These are phyloP conservation scores for Pantherophis guttatus DNA, from an alignment of 2,113 vertebrate species.

Conservation along the genomic window DNA sequence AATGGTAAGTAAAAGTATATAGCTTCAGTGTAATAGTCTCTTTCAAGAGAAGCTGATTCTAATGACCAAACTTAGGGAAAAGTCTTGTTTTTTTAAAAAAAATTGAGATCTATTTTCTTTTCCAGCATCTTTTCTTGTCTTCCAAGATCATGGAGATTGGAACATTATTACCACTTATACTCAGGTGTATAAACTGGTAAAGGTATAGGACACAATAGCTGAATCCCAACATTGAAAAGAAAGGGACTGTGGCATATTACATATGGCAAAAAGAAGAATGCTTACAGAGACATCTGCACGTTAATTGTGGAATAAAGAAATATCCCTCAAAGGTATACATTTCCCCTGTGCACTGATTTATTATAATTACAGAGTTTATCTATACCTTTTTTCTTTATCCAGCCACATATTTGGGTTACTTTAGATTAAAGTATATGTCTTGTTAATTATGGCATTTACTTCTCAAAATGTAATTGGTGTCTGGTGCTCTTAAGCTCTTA, in stretches of 20 bases:
- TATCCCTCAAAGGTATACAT: slow-evolving; percentile 58
- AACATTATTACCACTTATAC: neutral
- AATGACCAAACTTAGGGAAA: neutral
- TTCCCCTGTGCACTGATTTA: slow-evolving; percentile 57
- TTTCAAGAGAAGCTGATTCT: neutral
- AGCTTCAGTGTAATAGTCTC: neutral
- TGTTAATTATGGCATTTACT: slow-evolving; percentile 72
- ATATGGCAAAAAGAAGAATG: slow-evolving; percentile 21
- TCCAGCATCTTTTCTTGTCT: neutral
- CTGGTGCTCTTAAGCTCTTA: slow-evolving; percentile 57
- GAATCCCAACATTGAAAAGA: neutral
- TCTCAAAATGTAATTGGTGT: slow-evolving; percentile 69
- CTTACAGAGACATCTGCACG: slow-evolving; percentile 55
- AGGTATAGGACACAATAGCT: neutral
- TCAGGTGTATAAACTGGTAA: neutral
- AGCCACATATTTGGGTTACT: slow-evolving; percentile 72
- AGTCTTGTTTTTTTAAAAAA: neutral
- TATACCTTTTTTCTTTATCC: slow-evolving; percentile 76
- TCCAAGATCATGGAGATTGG: neutral
- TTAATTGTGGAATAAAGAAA: slow-evolving; percentile 63
- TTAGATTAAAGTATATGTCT: slow-evolving; percentile 72
- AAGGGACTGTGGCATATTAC: neutral
- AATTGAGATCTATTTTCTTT: neutral
- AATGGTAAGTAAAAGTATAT: neutral
- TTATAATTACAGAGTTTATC: slow-evolving; percentile 71